Conservation (phyloP, 1,140 invertebrate genomes). For the Hirudo medicinalis region DNA sequence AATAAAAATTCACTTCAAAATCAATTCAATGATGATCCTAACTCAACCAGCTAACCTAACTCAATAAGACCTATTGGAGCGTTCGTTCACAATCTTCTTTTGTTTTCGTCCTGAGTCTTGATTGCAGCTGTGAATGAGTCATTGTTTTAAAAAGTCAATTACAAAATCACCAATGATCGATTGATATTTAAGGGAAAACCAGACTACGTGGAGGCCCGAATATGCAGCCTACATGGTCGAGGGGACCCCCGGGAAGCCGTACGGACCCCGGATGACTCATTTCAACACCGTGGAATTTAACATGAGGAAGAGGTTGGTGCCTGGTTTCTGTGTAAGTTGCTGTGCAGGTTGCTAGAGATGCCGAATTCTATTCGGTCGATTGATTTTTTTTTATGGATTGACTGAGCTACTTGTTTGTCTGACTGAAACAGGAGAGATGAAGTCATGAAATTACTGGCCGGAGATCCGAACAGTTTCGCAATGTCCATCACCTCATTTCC, state of each 20-base stretch:
- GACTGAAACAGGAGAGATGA: slow-evolving; percentile 53
- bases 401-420: neutral
- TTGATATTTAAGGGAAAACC: slow-evolving; percentile 27
- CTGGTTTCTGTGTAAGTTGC: neutral
- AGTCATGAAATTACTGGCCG: slow-evolving; percentile 57
- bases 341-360: neutral
- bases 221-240: slow-evolving; percentile 98
- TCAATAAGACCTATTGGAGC: too few relatives aligned
- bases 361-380: slow-evolving; percentile 2
- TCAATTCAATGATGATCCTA: too few relatives aligned
- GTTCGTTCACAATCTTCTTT: too few relatives aligned
- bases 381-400: neutral
- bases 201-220: slow-evolving; percentile 73
- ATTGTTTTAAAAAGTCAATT: neutral
- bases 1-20: too few relatives aligned
- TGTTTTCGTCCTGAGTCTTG: too few relatives aligned
- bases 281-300: slow-evolving; percentile 96
- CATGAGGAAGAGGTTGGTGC: slow-evolving; percentile 62
- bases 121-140: neutral
- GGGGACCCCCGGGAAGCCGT: slow-evolving; percentile 92
- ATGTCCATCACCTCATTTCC: slow-evolving; percentile 84
- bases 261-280: slow-evolving; percentile 66
- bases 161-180: neutral
- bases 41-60: too few relatives aligned
- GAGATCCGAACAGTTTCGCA: slow-evolving; percentile 61